These are phyloP conservation scores for Vespertilio murinus DNA, from an alignment of 2,797 vertebrate species.

Conservation along the genomic window DNA sequence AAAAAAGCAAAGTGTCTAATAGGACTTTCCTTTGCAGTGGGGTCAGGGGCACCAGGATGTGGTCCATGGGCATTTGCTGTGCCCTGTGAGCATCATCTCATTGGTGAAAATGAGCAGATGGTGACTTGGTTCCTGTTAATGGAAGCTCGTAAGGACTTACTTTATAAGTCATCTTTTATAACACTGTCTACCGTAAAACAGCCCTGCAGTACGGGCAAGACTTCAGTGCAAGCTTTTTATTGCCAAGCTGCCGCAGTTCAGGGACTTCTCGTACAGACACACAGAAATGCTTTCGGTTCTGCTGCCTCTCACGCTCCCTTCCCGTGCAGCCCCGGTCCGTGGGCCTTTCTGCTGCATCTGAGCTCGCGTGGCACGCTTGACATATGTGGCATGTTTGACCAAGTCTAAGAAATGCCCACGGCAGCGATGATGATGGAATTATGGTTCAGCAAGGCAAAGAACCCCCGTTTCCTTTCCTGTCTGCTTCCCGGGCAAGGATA, in stretches of 20 bases:
- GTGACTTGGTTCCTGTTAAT: neutral
- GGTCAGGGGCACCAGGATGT: neutral
- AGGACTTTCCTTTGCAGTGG: neutral
- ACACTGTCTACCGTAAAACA: neutral
- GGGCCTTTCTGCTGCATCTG: neutral
- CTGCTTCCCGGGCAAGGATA: neutral
- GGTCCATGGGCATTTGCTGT: neutral
- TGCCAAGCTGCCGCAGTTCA: neutral
- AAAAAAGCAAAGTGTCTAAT: neutral
- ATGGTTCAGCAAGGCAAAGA: neutral
- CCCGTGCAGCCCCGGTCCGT: neutral
- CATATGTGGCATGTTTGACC: neutral
- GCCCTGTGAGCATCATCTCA: neutral
- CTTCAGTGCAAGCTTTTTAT: neutral
- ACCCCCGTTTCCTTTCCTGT: neutral
- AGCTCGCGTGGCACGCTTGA: neutral
- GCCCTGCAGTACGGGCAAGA: neutral
- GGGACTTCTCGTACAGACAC: neutral
- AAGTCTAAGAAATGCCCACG: neutral
- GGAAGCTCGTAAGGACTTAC: neutral
- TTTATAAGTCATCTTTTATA: neutral
- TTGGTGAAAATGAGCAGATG: neutral
- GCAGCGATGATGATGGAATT: neutral
- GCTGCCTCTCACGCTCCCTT: neutral
- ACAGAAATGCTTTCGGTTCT: neutral